Percentiles rank a stretch among this genome's conserved stretches.
Evolutionary conservation across 2,888 invertebrate species (phyloP).

Genomic region (Acronicta aceris): DNA sequence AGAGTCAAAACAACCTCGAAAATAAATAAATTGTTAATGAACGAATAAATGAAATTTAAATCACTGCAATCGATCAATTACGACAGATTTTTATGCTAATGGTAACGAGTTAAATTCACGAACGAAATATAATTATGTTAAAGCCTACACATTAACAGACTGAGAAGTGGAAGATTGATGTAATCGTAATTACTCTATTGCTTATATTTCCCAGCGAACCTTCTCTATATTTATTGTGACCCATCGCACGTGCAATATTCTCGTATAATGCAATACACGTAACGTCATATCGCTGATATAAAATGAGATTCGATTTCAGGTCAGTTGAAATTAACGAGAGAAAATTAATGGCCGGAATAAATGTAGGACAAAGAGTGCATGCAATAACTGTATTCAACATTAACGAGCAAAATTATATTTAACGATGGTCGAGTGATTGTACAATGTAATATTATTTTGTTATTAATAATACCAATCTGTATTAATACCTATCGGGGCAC

Average conservation of each 20-base stretch:
- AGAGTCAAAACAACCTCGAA: too few relatives aligned
- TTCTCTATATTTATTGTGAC: slow-evolving; percentile 13
- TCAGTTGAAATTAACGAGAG: slow-evolving; percentile 39
- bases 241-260: slow-evolving; percentile 20
- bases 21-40: too few relatives aligned
- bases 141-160: too few relatives aligned
- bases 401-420: slow-evolving; percentile 16
- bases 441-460: neutral
- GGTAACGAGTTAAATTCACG: too few relatives aligned
- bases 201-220: slow-evolving; percentile 5
- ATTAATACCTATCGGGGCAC: too few relatives aligned
- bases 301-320: slow-evolving; percentile 44
- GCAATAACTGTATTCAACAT: slow-evolving; percentile 19
- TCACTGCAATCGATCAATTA: too few relatives aligned
- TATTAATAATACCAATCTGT: neutral
- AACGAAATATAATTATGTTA: too few relatives aligned
- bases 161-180: too few relatives aligned
- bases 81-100: too few relatives aligned
- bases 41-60: too few relatives aligned
- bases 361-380: slow-evolving; percentile 35
- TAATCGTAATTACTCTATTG: too few relatives aligned
- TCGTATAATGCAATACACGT: slow-evolving; percentile 15
- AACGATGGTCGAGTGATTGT: neutral
- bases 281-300: slow-evolving; percentile 25
- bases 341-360: slow-evolving; percentile 36